Percentiles rank a stretch among this genome's conserved stretches.
phyloP scores from a whole-genome alignment of 2,888 invertebrate genomes.

The Epinotia bilunana region DNA sequence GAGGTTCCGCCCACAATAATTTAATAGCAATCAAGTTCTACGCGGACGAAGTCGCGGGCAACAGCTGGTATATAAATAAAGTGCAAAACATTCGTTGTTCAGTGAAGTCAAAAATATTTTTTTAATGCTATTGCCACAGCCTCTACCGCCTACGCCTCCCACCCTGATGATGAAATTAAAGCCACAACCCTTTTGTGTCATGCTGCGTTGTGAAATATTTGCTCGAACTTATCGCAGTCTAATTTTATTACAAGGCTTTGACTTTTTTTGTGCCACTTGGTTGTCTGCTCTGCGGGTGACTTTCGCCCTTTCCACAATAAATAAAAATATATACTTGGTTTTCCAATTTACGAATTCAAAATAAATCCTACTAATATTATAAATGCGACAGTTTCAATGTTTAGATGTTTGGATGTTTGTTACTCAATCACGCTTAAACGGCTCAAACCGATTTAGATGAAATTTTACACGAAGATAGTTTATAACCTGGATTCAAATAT shows the following conservation, averaged over 20 bases:
- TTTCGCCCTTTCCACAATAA: not conserved
- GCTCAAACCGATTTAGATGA: no score
- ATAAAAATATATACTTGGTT: not conserved
- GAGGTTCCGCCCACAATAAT: no score
- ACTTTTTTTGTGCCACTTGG: conserved; percentile 9
- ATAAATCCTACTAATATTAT: no score
- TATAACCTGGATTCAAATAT: no score
- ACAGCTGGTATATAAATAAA: not conserved
- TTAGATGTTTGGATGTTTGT: no score
- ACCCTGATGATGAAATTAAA: conserved; percentile 54
- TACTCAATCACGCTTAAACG: no score
- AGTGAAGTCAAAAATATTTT: not conserved
- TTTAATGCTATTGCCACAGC: conserved; percentile 43
- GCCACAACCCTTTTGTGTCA: conserved; percentile 66
- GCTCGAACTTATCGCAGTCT: conserved; percentile 45
- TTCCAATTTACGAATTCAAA: no score
- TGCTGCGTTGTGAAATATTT: conserved; percentile 63
- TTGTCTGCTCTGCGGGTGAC: conserved; percentile 15
- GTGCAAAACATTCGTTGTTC: not conserved
- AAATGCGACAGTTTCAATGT: no score
- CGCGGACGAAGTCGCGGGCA: no score
- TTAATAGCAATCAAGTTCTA: no score
- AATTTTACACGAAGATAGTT: no score
- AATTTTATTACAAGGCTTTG: conserved; percentile 20
- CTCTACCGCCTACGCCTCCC: conserved; percentile 44